Evolutionary conservation across 2,797 vertebrate species (phyloP), one percentile per base, ranked within the genome.

Genomic region (Xenopus petersii): DNA sequence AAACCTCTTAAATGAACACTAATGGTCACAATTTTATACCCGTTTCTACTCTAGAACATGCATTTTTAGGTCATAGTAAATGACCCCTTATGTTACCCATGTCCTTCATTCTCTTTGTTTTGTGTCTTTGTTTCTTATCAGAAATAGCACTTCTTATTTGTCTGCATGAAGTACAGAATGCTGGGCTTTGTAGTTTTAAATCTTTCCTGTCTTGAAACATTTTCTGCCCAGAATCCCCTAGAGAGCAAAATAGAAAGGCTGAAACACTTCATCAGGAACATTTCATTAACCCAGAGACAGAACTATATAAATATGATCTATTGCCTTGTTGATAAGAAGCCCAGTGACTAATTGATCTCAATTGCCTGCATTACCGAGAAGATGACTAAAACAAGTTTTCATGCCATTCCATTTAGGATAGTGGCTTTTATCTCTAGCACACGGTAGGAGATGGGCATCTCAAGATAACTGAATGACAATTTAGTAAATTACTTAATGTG

Each of bases 261-360:
- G 36, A 67, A 61, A 66, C 42, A 78, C 75, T 78, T 73, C 60
- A 78, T 78, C 75, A 77, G 59, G 71, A 69, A 68, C 65, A 78
- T 73, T 78, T 73, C 75, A 78, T 78, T 78, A 73, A 61, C 71
- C 65, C 12, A 64, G 58, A 42, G 54, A 67, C 65, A 64, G 51
- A 65, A 78, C 70, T 69, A 68, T 73, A 78, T 73, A 60, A 77
- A 73, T 78, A 73, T 78, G 75, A 78, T 71, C 59, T 73, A 73
- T 17, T 49, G 70, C 66, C 42, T 61, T 48, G 65, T 63, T 78
- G 65, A 77, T 73, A 73, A 73, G 70, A 62, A 73, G 55, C 70
- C 49, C 65, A 17, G 71, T 16, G 48, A 71, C 69, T 71, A 77
- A 71, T 77, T 70, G 68, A 56, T 70, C 55, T 70, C 68, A 70